Conservation (phyloP, 2,113 vertebrate species). For the Calidris pygmaea region DNA sequence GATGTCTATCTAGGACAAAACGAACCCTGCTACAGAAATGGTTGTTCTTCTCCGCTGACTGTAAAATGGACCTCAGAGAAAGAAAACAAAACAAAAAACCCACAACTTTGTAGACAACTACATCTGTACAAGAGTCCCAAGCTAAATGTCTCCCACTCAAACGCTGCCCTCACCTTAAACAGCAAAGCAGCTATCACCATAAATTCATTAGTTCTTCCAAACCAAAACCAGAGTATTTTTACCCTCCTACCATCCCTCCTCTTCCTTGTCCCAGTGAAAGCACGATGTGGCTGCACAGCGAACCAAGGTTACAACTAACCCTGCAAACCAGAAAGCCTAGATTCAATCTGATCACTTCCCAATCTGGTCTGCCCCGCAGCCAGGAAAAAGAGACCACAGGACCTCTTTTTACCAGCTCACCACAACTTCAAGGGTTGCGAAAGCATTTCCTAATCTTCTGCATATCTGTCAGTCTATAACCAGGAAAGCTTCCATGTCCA, state of each 20-base stretch:
- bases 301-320: neutral
- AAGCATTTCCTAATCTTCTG: neutral
- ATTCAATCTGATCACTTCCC: neutral
- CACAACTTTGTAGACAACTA: neutral
- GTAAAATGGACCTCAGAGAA: neutral
- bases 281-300: neutral
- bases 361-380: neutral
- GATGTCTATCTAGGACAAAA: neutral
- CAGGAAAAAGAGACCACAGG: neutral
- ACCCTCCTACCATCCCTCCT: neutral
- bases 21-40: neutral
- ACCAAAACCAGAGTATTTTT: neutral
- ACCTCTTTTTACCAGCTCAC: neutral
- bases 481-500: neutral
- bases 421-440: neutral
- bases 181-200: neutral
- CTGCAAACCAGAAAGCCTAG: accelerated
- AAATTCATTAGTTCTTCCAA: neutral
- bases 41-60: neutral
- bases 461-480: neutral
- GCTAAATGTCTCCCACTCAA: neutral
- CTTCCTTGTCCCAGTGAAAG: neutral
- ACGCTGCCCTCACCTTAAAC: neutral
- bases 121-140: neutral
- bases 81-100: no score